A percentile compares a stretch with the other conserved stretches of the same genome.
Conservation (phyloP, 2,888 invertebrate species). For the Agrochola lychnidis region DNA sequence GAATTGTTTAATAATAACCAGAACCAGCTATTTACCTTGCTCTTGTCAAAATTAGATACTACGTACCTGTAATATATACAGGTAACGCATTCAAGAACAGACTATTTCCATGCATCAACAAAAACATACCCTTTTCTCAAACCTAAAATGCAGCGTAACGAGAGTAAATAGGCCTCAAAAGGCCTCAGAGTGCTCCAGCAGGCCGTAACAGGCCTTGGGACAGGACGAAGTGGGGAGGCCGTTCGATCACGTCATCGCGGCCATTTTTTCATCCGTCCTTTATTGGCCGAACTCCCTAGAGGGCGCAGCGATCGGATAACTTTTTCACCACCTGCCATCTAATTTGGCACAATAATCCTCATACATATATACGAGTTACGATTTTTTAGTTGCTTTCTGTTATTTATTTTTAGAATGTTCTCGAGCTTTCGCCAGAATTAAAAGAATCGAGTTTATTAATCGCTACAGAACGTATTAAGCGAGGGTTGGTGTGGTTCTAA, state of each 20-base stretch:
- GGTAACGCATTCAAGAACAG: neutral
- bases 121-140: constrained; percentile 20
- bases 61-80: neutral
- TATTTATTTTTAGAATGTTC: constrained; percentile 30
- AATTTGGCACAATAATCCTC: constrained; percentile 79
- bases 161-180: constrained; percentile 41
- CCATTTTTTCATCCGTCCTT: constrained; percentile 62
- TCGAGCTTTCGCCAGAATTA: neutral
- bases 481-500: neutral
- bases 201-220: constrained; percentile 36
- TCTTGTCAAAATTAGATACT: neutral
- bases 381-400: constrained; percentile 67
- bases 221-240: constrained; percentile 30
- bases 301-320: constrained; percentile 65
- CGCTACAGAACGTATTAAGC: neutral
- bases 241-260: constrained; percentile 58
- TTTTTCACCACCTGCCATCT: constrained; percentile 80
- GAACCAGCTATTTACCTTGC: neutral
- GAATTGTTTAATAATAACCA: neutral
- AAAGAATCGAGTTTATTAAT: neutral
- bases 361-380: constrained; percentile 80
- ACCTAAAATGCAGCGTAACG: constrained; percentile 40
- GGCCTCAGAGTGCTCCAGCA: constrained; percentile 24
- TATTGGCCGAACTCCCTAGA: constrained; percentile 64
- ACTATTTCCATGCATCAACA: constrained; percentile 25